Evolutionary conservation across 2,888 invertebrate species (phyloP), one percentile per base, ranked within the genome.

Genomic region (Hololepta plana): DNA sequence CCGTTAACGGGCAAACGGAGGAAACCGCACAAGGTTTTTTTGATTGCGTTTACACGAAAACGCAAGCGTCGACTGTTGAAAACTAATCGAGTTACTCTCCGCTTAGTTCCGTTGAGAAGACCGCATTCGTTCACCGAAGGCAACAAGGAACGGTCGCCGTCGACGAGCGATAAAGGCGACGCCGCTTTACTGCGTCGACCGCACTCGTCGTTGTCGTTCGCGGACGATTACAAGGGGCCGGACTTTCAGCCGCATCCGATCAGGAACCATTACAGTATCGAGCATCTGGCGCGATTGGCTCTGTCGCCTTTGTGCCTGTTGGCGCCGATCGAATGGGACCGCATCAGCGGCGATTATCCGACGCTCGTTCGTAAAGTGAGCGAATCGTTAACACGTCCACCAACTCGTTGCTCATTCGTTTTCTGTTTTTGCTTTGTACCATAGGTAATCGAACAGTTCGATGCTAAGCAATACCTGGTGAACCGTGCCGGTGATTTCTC

Each of bases 231-330:
- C 6, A 6, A 17, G 17, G 6, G 24, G 7, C 20, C 30, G n/a
- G 20, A 33, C 17, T 28, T 28, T 21, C 23, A 12, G 11, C 11
- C 12, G 10, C 28, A 20, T 15, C 21, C 20, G 27, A 25, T 13
- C 32, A 20, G 15, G n/a, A 7, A 29, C 29, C 29, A 31, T 10
- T 56, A 56, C 39, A 44, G 52, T 14, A 51, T 53, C 29, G 62
- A 62, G 43, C 55, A 55, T 44, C 43, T 67, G 37, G 55, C 64
- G 33, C 53, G 57, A 26, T 55, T 64, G 43, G 59, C 65, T 27
- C 55, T 57, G 47, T 63, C 64, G 26, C 64, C 64, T 14, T 53
- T 59, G 26, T 62, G 64, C 37, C 52, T 59, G 34, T 44, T 50
- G 23, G 51, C 57, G 25, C 66, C 66, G 15, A 45, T 43, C 23